Base-by-base conservation (phyloP, 2,797 vertebrate species). In the Buphagus erythrorhynchus region DNA sequence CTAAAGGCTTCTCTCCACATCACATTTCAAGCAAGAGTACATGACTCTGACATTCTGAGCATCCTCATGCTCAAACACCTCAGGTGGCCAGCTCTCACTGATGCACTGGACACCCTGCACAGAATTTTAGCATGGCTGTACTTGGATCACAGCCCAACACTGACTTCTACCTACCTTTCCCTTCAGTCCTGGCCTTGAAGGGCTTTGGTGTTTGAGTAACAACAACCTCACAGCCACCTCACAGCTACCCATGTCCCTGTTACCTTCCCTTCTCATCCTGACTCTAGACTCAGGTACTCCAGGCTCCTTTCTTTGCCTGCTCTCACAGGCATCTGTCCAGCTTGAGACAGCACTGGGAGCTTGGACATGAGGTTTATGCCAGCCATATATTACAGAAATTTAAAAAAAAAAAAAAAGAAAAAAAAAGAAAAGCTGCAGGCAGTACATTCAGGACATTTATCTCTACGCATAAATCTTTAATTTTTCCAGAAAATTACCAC, bases 401-500 rank as follows among this genome's bases (percentile, higher is more conserved):
- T 10, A 24, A 2, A 25, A 38, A 33, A 26, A 20, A 58, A 42
- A 40, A n/a, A 16, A 48, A 86, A 43, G 19, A 28, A 0, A 18
- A 38, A 6, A 19, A 29, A 21, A 36, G 5, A 40, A 80, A 84
- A 73, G 63, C 67, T 71, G 22, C 40, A 28, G 55, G 66, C 71
- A 78, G 45, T 19, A 35, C 7, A 69, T 51, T 81, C 77, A 69
- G 73, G 6, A 25, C 17, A 63, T 55, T 81, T 63, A 81, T 73
- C 52, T 67, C 67, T n/a, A 22, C 0, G 3, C 13, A 79, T 10
- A 18, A 78, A 88, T 67, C 48, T 69, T 76, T 61, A 63, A 67
- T 87, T 92, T 81, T 55, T 29, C 40, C n/a, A 77, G 63, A 89
- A 85, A 89, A 87, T 33, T 46, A 79, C 52, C 49, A 73, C 26